Evolutionary conservation across 1,140 invertebrate species (phyloP).

Genomic region (Anoplolepis gracilipes): DNA sequence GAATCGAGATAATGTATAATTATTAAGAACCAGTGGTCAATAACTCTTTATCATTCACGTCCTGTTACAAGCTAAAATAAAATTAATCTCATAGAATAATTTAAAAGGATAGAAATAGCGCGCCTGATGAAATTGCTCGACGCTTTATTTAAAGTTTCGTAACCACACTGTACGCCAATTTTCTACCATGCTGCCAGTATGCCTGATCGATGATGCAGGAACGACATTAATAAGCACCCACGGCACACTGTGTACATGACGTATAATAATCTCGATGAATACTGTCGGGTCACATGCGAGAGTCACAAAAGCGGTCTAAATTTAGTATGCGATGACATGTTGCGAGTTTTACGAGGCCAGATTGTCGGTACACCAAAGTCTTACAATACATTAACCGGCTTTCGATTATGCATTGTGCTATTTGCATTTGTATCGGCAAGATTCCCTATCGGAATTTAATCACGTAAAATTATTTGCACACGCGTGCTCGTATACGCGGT

Average conservation of each 20-base stretch:
- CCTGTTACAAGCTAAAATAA: not conserved
- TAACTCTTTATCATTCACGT: slow-evolving; percentile 17
- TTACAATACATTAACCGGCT: slow-evolving; percentile 39
- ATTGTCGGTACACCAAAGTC: slow-evolving; percentile 41
- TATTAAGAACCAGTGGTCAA: not conserved
- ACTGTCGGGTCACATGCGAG: slow-evolving; percentile 71
- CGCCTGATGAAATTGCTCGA: slow-evolving; percentile 20
- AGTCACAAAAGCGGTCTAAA: slow-evolving; percentile 70
- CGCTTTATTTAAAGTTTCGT: slow-evolving; percentile 56
- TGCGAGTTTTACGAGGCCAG: slow-evolving; percentile 45
- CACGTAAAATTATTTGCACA: slow-evolving; percentile 42
- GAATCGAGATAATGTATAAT: not conserved
- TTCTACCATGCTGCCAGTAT: slow-evolving; percentile 41
- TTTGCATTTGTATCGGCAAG: slow-evolving; percentile 34
- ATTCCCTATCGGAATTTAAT: slow-evolving; percentile 40
- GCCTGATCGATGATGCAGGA: slow-evolving; percentile 68
- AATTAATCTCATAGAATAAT: slow-evolving; percentile 44
- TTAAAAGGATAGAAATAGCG: slow-evolving; percentile 39
- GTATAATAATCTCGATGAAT: slow-evolving; percentile 72
- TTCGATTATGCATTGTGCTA: slow-evolving; percentile 45
- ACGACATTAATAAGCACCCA: slow-evolving; percentile 72
- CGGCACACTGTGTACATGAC: slow-evolving; percentile 64
- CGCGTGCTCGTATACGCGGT: not conserved
- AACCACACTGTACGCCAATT: slow-evolving; percentile 44
- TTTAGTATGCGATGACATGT: slow-evolving; percentile 64